Evolutionary conservation across 2,888 invertebrate species (phyloP).

Genomic region (Athrips mouffetella): DNA sequence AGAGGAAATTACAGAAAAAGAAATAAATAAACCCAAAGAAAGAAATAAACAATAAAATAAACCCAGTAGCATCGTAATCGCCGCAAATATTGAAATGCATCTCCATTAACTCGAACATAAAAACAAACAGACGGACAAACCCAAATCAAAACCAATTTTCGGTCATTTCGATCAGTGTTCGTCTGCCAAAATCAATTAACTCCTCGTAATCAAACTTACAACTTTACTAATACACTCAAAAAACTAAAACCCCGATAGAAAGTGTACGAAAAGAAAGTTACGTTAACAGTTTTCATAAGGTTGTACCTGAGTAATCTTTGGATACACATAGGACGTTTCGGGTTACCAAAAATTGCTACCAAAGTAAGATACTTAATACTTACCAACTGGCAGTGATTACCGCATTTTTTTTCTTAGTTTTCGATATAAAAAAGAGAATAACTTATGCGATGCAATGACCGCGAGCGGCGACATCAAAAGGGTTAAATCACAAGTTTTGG

Average conservation of each 20-base stretch:
- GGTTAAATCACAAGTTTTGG: constrained; percentile 42
- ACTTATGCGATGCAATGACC: constrained; percentile 64
- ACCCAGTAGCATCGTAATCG: constrained; percentile 14
- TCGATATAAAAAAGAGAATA: constrained; percentile 62
- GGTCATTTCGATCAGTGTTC: constrained; percentile 51
- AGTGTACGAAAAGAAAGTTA: neutral
- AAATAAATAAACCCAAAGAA: neutral
- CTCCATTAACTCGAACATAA: constrained; percentile 39
- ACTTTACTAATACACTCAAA: constrained; percentile 10
- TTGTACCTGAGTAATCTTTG: constrained; percentile 48
- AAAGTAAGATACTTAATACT: constrained; percentile 52
- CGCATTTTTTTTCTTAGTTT: constrained; percentile 59
- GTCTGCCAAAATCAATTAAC: constrained; percentile 70
- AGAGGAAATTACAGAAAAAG: too few species aligned
- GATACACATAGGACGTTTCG: constrained; percentile 51
- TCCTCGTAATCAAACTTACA: constrained; percentile 51
- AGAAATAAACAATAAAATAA: neutral
- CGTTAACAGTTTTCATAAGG: constrained; percentile 17
- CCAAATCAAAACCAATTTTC: constrained; percentile 47
- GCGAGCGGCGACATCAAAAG: constrained; percentile 67
- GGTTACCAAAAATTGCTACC: constrained; percentile 68
- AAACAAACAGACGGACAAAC: constrained; percentile 44
- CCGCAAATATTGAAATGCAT: constrained; percentile 39
- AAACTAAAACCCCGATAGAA: neutral
- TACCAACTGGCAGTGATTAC: constrained; percentile 46